Evolutionary conservation across 2,113 vertebrate genomes (phyloP), one percentile per base, ranked within the genome.

Genomic region (Prolemur simus): DNA sequence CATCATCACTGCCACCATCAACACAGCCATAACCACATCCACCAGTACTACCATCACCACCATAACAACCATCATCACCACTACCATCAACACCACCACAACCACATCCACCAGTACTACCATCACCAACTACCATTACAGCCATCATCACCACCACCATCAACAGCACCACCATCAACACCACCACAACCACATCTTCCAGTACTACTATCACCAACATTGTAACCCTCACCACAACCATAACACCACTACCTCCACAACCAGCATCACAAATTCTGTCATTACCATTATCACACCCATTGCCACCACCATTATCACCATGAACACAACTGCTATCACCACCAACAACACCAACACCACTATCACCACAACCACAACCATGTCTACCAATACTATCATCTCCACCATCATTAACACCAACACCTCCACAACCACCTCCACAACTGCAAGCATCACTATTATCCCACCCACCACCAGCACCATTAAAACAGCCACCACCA

Each of bases 381-480:
- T 10, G n/a, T 27, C 54, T 39, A 39, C 27, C 21, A 81, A 8
- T 10, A 27, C 52, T 25, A 27, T 58, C n/a, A 58, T 17, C 54
- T 27, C 45, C n/a, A 39, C 13, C 54, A 15, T 2, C 49, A 56
- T 7, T n/a, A 14, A 25, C 34, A 56, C 12, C 8, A 69, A 34
- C 23, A 17, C 21, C 45, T 34, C 7, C 54, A 27, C 23, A 5
- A 5, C 18, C 2, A 0, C 8, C 52, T 23, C 20, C 5, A 25
- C 23, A 14, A 1, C 25, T 1, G 2, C 27, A 20, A 1, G 14
- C 81, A 25, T 5, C 29, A 7, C 20, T 27, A 45, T 11, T 4
- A 15, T 27, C 60, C 14, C 2, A 2, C 2, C 29, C 1, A 42
- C 58, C 4, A 2, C 17, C 45, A 27, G 8, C 58, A 47, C 21